Base-by-base conservation (phyloP, 2,888 invertebrate genomes). In the Melinopterus prodromus region DNA sequence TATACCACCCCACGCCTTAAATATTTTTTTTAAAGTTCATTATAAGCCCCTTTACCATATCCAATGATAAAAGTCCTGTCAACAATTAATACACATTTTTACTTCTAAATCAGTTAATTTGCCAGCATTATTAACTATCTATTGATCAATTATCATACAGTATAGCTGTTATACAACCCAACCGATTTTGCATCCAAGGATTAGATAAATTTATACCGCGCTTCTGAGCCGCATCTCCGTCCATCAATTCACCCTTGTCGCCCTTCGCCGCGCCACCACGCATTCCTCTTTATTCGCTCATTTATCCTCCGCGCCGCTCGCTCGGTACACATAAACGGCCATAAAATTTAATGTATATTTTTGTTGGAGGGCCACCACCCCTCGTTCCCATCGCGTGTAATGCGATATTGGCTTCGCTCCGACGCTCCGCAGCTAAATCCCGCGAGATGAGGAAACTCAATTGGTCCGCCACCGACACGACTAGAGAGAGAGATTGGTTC, bases 301-400 rank as follows among this genome's bases (percentile, higher is more conserved):
- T 53, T 53, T 53, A 53, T 53, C 53, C 53, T 53, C 9, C 53
- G 53, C 7, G 53, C 12, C 53, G 53, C 1, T 53, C 53, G 53
- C 12, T 53, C 53, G 53, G 53, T 80, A 80, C 80, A 81, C 83
- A 87, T 87, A 88, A 88, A 87, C 86, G 87, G 84, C 87, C 84
- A 87, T 89, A 88, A 88, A 88, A 88, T 88, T 88, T 87, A 88
- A 88, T 88, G 88, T 87, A 87, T 87, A 88, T 88, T 88, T 87
- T 86, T 88, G 87, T 88, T 87, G 87, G 85, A 85, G 85, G 74
- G 69, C 77, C 26, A 26, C 76, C 81, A 72, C 84, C 84, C 86
- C 12, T 35, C 4, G 36, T 35, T 37, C 72, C 71, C 53, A 35
- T 71, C 79, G 85, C 88, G 88, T 88, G 88, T 88, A 88, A 88